Percentiles rank a stretch among this genome's conserved stretches.
Conservation (phyloP, 2,113 vertebrate species). For the Nesogale talazaci region DNA sequence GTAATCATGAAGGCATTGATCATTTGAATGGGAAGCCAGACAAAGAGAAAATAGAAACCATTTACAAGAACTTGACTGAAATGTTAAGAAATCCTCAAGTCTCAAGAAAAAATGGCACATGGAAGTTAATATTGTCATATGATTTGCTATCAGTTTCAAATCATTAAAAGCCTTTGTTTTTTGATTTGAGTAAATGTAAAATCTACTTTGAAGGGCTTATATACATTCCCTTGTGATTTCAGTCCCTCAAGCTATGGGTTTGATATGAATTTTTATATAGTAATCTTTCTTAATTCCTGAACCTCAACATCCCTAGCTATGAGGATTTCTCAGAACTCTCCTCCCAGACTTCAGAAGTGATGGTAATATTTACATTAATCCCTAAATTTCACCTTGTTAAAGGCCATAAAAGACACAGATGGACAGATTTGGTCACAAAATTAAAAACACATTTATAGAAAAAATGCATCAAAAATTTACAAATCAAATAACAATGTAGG, state of each 20-base stretch:
- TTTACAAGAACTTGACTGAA: conserved; percentile 42
- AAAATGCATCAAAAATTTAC: not conserved
- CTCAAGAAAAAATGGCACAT: conserved; percentile 44
- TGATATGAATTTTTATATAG: not conserved
- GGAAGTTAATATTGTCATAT: not conserved
- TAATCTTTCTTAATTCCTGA: conserved; percentile 23
- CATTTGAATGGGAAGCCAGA: conserved; percentile 56
- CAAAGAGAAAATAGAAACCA: conserved; percentile 4
- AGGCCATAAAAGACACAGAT: not conserved
- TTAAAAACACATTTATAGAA: not conserved
- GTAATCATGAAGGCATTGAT: conserved; percentile 67
- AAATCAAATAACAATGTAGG: too few relatives aligned
- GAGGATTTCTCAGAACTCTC: conserved; percentile 35
- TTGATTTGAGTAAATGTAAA: not conserved
- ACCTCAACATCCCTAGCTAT: conserved; percentile 26
- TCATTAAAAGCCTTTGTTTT: not conserved
- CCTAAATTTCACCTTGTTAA: conserved; percentile 1
- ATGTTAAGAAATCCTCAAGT: conserved; percentile 38
- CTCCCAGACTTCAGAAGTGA: not conserved
- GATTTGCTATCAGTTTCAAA: conserved; percentile 10
- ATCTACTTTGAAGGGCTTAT: not conserved
- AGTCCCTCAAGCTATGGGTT: not conserved
- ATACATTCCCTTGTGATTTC: not conserved
- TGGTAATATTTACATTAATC: not conserved
- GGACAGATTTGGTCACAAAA: not conserved